Conservation (phyloP, 1,140 invertebrate genomes). For the Drosophila pandora region DNA sequence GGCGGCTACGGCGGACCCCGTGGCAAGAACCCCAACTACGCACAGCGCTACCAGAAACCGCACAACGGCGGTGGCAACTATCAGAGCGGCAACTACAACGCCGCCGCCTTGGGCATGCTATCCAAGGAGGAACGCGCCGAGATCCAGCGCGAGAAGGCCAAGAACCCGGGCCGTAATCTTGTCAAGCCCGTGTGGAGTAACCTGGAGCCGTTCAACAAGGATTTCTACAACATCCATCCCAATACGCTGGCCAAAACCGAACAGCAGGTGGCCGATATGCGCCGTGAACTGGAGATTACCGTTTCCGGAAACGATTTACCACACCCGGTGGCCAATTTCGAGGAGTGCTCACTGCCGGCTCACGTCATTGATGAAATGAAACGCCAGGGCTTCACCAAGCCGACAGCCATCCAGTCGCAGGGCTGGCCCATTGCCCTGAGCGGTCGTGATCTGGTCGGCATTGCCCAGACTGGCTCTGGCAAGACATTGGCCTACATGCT, state of each 20-base stretch:
- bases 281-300: conserved; percentile 92
- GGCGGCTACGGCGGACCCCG: conserved; percentile 69
- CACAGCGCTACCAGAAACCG: conserved; percentile 75
- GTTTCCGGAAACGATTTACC: conserved; percentile 93
- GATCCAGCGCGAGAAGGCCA: conserved; percentile 87
- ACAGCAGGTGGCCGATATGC: conserved; percentile 90
- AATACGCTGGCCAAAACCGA: conserved; percentile 89
- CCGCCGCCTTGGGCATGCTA: conserved; percentile 68
- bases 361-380: conserved; percentile 91
- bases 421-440: conserved; percentile 97
- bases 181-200: conserved; percentile 94
- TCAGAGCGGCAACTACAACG: conserved; percentile 73
- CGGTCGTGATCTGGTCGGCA: conserved; percentile 96
- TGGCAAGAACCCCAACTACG: conserved; percentile 72
- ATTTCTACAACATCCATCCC: conserved; percentile 95
- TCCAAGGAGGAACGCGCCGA: conserved; percentile 85
- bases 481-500: conserved; percentile 95
- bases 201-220: conserved; percentile 93
- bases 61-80: conserved; percentile 65
- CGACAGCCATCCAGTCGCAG: conserved; percentile 94
- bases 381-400: conserved; percentile 92
- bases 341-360: conserved; percentile 95
- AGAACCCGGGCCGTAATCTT: conserved; percentile 90
- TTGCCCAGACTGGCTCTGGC: conserved; percentile 97
- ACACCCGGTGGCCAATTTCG: conserved; percentile 93